A percentile compares a stretch with the other conserved stretches of the same genome.
phyloP scores from a whole-genome alignment of 1,140 invertebrate species.

The Microplitis mediator region DNA sequence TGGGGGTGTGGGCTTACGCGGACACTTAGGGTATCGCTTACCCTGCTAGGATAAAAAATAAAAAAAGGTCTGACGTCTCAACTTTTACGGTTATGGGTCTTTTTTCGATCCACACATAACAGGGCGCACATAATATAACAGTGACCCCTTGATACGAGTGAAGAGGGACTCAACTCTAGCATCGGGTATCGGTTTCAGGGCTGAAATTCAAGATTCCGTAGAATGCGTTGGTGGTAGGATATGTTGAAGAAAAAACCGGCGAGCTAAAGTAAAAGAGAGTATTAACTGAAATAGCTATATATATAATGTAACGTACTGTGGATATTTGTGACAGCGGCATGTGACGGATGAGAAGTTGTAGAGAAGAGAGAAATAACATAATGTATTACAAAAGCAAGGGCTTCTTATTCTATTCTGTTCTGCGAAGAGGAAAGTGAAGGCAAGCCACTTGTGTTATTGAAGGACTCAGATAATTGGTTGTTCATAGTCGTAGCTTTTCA shows the following conservation, averaged over 20 bases:
- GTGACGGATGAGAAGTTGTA: not conserved
- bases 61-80: conserved; percentile 42
- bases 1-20: not conserved
- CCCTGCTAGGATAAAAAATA: conserved; percentile 42
- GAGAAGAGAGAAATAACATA: too few species aligned
- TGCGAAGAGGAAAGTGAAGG: too few species aligned
- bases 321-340: conserved; percentile 11
- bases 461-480: conserved; percentile 24
- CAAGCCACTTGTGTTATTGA: not conserved
- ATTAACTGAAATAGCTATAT: not conserved
- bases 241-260: conserved; percentile 15
- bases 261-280: conserved; percentile 18
- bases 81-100: conserved; percentile 30
- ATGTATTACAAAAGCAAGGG: too few species aligned
- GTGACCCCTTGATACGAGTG: conserved; percentile 5
- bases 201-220: conserved; percentile 45
- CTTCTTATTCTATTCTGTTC: too few species aligned
- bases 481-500: not conserved
- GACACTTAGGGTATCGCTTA: conserved; percentile 57
- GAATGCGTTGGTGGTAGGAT: conserved; percentile 32
- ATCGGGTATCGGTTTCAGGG: conserved; percentile 45
- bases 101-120: not conserved
- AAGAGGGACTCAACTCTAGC: not conserved
- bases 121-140: conserved; percentile 14
- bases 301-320: not conserved